Evolutionary conservation across 2,113 vertebrate genomes (phyloP).

Genomic region (Copsychus sechellarum): DNA sequence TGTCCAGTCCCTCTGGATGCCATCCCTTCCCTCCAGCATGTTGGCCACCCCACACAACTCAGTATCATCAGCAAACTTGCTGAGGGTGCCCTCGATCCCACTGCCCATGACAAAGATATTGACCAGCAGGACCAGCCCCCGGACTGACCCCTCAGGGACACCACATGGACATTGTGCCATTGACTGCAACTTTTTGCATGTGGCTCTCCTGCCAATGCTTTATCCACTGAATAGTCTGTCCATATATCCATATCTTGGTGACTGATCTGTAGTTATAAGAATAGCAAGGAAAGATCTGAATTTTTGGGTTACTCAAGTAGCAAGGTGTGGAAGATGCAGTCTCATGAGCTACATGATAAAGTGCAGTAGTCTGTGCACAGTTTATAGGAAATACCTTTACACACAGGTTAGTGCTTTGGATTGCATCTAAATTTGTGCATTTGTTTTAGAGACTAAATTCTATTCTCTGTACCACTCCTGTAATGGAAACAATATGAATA

Average conservation of each 20-base stretch:
- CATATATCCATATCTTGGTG: neutral
- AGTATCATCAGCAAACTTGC: accelerated
- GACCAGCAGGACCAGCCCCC: neutral
- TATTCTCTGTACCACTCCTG: neutral
- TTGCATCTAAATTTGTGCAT: neutral
- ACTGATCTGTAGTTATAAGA: neutral
- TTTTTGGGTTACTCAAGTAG: neutral
- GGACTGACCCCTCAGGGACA: neutral
- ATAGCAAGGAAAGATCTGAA: neutral
- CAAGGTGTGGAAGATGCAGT: neutral
- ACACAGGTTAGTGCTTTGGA: neutral
- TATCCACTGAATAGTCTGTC: neutral
- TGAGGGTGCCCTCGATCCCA: neutral
- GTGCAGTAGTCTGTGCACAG: neutral
- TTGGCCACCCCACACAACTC: accelerated
- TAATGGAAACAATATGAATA: neutral
- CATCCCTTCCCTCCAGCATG: neutral
- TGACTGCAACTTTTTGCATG: neutral
- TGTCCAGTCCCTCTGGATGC: neutral
- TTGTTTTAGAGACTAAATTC: neutral
- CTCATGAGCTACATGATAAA: neutral
- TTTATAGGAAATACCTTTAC: neutral
- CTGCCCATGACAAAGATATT: neutral
- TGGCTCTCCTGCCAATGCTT: neutral
- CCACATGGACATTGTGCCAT: accelerated